Evolutionary conservation across 2,113 vertebrate species (phyloP).

Genomic region (Psophia crepitans): DNA sequence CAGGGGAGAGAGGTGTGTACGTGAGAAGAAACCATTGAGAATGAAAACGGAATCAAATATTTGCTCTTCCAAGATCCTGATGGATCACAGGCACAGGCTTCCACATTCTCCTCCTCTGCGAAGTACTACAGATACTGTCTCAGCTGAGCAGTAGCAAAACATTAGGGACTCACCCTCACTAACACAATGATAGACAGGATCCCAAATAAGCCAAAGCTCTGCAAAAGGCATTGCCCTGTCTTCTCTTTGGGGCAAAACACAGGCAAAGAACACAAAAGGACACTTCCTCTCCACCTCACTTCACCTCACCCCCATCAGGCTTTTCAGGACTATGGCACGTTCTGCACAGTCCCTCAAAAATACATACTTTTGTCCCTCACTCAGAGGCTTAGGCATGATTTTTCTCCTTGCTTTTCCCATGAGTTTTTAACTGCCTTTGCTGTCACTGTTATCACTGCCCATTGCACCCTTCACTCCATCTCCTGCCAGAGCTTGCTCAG

Average conservation of each 20-base stretch:
- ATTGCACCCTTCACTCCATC: background rate
- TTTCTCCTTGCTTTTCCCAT: background rate
- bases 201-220: background rate
- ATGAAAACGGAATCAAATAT: background rate
- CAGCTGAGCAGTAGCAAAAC: background rate
- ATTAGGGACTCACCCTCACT: background rate
- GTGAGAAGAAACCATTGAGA: background rate
- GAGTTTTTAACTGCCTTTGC: background rate
- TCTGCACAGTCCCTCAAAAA: background rate
- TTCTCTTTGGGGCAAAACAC: background rate
- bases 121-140: background rate
- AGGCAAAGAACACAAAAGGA: background rate
- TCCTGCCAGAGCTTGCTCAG: background rate
- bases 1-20: too few relatives aligned
- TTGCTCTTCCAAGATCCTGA: background rate
- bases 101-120: background rate
- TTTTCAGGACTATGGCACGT: background rate
- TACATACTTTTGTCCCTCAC: background rate
- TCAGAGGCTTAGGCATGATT: background rate
- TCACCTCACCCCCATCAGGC: too few relatives aligned
- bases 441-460: background rate
- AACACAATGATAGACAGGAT: background rate
- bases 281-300: too few relatives aligned
- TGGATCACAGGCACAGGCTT: background rate
- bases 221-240: background rate